These are phyloP conservation scores for Daktulosphaira vitifoliae DNA, from an alignment of 1,140 invertebrate species.

Conservation along the genomic window DNA sequence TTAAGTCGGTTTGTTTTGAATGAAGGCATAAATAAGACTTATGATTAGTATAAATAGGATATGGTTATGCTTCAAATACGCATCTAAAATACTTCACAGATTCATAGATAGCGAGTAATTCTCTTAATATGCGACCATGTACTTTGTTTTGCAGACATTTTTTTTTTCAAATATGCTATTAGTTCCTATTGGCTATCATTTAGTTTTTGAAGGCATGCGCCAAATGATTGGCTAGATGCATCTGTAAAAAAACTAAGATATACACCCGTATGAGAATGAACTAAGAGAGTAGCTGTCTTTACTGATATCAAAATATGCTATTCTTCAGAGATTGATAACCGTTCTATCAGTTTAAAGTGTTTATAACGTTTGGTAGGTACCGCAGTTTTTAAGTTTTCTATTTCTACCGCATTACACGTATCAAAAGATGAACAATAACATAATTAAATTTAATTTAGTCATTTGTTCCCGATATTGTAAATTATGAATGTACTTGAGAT, in stretches of 20 bases:
- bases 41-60: slow-evolving; percentile 44
- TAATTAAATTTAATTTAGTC: too few relatives aligned
- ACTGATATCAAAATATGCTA: too few relatives aligned
- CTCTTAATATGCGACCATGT: slow-evolving; percentile 43
- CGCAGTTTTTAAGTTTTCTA: too few relatives aligned
- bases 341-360: too few relatives aligned
- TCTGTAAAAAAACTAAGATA: slow-evolving; percentile 39
- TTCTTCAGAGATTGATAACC: too few relatives aligned
- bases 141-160: slow-evolving; percentile 38
- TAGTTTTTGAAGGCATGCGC: slow-evolving; percentile 40
- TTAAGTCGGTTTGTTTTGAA: slow-evolving; percentile 39
- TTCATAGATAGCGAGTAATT: slow-evolving; percentile 47
- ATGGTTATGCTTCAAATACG: slow-evolving; percentile 43
- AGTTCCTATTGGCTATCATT: slow-evolving; percentile 16
- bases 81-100: too few relatives aligned
- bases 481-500: too few relatives aligned
- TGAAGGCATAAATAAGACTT: slow-evolving; percentile 42
- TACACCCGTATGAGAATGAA: slow-evolving; percentile 2
- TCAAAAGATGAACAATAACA: too few relatives aligned
- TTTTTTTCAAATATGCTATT: slow-evolving; percentile 36
- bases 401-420: too few relatives aligned
- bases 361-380: too few relatives aligned
- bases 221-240: slow-evolving; percentile 33
- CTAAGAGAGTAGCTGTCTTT: slow-evolving; percentile 36
- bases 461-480: too few relatives aligned